Conservation (phyloP, 1,140 invertebrate species). For the Drosophila kohkoa region DNA sequence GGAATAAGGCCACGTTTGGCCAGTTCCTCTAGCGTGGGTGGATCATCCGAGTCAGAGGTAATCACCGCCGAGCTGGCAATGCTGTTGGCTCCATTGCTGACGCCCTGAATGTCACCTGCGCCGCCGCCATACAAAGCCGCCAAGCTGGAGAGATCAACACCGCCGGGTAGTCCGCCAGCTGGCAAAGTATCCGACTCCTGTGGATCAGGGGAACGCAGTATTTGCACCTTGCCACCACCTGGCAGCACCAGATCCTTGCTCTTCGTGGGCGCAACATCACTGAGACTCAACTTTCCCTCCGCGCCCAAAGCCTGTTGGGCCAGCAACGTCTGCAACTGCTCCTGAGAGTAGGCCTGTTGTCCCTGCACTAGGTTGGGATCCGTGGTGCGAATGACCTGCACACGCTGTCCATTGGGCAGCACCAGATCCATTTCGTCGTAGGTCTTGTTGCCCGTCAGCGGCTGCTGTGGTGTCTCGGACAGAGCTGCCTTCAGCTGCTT, state of each 20-base stretch:
- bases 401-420: slow-evolving; percentile 90
- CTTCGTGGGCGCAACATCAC: slow-evolving; percentile 74
- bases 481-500: slow-evolving; percentile 90
- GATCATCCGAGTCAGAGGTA: slow-evolving; percentile 78
- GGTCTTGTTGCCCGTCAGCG: slow-evolving; percentile 87
- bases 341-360: slow-evolving; percentile 78
- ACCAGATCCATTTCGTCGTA: slow-evolving; percentile 90
- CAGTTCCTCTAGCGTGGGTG: slow-evolving; percentile 89
- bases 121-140: slow-evolving; percentile 72
- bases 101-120: slow-evolving; percentile 71
- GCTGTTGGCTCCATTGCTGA: slow-evolving; percentile 78
- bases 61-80: slow-evolving; percentile 85
- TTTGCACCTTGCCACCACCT: slow-evolving; percentile 90
- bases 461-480: slow-evolving; percentile 88
- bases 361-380: slow-evolving; percentile 87
- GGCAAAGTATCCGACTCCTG: slow-evolving; percentile 64
- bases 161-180: slow-evolving; percentile 62
- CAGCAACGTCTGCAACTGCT: slow-evolving; percentile 72
- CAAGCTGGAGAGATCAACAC: slow-evolving; percentile 76
- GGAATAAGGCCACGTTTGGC: slow-evolving; percentile 90
- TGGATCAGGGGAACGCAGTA: slow-evolving; percentile 88
- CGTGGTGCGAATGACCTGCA: slow-evolving; percentile 89
- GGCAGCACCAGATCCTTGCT: slow-evolving; percentile 90
- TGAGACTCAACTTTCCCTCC: slow-evolving; percentile 61
- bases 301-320: slow-evolving; percentile 70